phyloP scores from a whole-genome alignment of 2,888 invertebrate species.

The Nesidiocoris tenuis region DNA sequence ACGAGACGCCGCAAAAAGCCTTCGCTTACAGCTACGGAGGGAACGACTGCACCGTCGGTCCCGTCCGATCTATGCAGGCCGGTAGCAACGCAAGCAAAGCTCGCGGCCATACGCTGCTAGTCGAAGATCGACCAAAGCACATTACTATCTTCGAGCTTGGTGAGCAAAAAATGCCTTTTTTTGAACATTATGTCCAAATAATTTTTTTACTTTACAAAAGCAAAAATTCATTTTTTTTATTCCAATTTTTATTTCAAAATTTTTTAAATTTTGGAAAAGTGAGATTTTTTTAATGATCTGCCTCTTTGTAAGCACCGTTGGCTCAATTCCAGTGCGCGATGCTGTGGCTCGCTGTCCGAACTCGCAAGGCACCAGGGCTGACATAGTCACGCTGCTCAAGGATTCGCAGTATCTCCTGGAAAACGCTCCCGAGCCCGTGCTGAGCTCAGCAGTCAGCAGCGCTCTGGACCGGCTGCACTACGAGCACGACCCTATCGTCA shows the following conservation, averaged over 20 bases:
- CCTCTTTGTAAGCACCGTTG: too few species aligned
- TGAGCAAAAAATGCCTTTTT: conserved; percentile 50
- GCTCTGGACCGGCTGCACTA: conserved; percentile 87
- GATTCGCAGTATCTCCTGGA: conserved; percentile 59
- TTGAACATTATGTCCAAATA: too few species aligned
- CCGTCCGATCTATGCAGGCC: conserved; percentile 67
- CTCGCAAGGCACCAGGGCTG: conserved; percentile 88
- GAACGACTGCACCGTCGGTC: conserved; percentile 79
- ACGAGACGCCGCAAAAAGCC: conserved; percentile 85
- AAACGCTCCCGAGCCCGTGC: conserved; percentile 60
- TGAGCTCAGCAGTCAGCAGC: conserved; percentile 83
- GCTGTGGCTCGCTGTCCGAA: conserved; percentile 91
- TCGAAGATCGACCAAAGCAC: conserved; percentile 80
- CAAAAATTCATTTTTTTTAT: too few species aligned
- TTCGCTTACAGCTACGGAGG: conserved; percentile 88
- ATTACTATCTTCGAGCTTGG: conserved; percentile 83
- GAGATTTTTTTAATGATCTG: too few species aligned
- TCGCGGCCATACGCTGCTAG: conserved; percentile 80
- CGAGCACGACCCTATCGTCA: conserved; percentile 89
- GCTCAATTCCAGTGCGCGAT: conserved; percentile 84
- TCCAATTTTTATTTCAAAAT: too few species aligned
- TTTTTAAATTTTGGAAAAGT: too few species aligned
- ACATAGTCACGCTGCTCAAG: conserved; percentile 83
- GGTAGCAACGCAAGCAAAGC: conserved; percentile 61
- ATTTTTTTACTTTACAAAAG: too few species aligned